A percentile compares a stretch with the other conserved stretches of the same genome.
These are phyloP conservation scores for Myotis planiceps DNA, from an alignment of 2,797 vertebrate genomes.

Conservation along the genomic window DNA sequence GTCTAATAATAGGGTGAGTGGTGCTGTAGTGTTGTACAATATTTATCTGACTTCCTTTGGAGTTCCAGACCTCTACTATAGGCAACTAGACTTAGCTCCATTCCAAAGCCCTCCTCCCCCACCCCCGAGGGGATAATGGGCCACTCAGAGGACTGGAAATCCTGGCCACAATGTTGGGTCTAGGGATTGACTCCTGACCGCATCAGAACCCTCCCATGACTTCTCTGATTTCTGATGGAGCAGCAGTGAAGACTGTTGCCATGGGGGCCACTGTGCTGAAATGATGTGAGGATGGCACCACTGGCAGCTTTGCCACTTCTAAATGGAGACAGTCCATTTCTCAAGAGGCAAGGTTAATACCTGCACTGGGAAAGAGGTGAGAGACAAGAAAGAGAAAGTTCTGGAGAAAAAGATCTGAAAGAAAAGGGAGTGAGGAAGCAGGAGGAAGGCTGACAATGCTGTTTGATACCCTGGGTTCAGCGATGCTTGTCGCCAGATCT, in stretches of 20 bases:
- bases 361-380: not conserved
- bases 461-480: not conserved
- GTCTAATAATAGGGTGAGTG: not conserved
- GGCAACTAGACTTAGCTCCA: not conserved
- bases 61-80: not conserved
- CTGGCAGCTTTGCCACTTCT: not conserved
- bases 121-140: not conserved
- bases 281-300: rapidly evolving
- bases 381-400: not conserved
- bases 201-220: not conserved
- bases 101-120: not conserved
- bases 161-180: too few species aligned
- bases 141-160: not conserved
- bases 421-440: not conserved
- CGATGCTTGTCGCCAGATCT: not conserved
- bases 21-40: not conserved
- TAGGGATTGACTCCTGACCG: not conserved
- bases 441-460: too few species aligned
- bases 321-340: not conserved
- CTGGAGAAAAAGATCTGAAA: not conserved
- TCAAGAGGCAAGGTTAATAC: not conserved
- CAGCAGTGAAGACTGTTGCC: not conserved
- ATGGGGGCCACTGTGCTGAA: not conserved
- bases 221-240: not conserved
- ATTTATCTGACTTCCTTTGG: not conserved